Evolutionary conservation across 1,140 invertebrate genomes (phyloP).

Genomic region (Cydia pomonella): DNA sequence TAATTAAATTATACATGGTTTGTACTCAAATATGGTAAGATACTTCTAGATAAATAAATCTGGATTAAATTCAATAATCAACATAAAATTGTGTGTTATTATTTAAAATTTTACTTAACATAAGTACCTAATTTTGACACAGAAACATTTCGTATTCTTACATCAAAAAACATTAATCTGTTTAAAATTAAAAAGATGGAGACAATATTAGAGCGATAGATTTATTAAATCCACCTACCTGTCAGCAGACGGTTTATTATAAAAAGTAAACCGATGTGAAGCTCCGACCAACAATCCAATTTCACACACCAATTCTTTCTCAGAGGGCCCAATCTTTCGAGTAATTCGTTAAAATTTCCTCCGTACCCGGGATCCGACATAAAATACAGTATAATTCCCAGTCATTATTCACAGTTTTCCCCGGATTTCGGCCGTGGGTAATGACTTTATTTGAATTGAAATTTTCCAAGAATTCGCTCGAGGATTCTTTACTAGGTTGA

Average conservation of each 20-base stretch:
- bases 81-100: no score
- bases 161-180: neutral
- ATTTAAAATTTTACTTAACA: no score
- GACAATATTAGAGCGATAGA: neutral
- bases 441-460: constrained; percentile 52
- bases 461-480: constrained; percentile 37
- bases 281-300: constrained; percentile 48
- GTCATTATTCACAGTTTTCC: constrained; percentile 49
- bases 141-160: neutral
- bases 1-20: no score
- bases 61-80: no score
- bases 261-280: constrained; percentile 34
- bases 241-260: constrained; percentile 17
- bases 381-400: constrained; percentile 50
- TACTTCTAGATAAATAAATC: no score
- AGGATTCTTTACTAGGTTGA: constrained; percentile 29
- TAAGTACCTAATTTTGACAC: neutral
- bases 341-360: constrained; percentile 44
- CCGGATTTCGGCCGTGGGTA: constrained; percentile 41
- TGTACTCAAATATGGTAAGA: no score
- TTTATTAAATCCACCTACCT: constrained; percentile 29
- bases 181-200: neutral
- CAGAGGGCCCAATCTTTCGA: constrained; percentile 49
- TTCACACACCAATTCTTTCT: constrained; percentile 53
- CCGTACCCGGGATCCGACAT: constrained; percentile 38